A percentile compares a stretch with the other conserved stretches of the same genome.
phyloP scores from a whole-genome alignment of 2,888 invertebrate genomes.

The Dorcus parallelipipedus region DNA sequence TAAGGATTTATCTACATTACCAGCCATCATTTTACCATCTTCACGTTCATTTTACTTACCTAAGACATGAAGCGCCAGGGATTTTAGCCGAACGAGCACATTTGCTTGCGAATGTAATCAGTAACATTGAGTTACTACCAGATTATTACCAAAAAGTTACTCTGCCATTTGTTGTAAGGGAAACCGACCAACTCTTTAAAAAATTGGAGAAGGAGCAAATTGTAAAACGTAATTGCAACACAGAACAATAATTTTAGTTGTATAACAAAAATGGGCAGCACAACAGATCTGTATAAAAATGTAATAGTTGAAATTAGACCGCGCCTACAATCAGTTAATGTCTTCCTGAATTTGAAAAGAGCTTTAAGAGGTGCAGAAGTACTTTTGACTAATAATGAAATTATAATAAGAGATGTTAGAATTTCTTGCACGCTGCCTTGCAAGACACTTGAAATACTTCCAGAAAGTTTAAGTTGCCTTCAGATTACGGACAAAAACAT shows the following conservation, averaged over 20 bases:
- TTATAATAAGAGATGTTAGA: slow-evolving; percentile 26
- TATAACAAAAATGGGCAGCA: not conserved
- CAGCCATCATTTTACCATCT: slow-evolving; percentile 97
- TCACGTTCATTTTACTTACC: slow-evolving; percentile 87
- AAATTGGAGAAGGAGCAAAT: slow-evolving; percentile 59
- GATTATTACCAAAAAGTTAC: slow-evolving; percentile 83
- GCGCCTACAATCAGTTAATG: slow-evolving; percentile 58
- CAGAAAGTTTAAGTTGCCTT: slow-evolving; percentile 40
- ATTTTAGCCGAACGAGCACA: slow-evolving; percentile 84
- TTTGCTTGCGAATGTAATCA: slow-evolving; percentile 82
- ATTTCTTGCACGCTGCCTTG: slow-evolving; percentile 27
- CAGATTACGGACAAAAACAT: slow-evolving; percentile 34
- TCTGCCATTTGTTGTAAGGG: slow-evolving; percentile 75
- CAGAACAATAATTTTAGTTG: slow-evolving; percentile 13
- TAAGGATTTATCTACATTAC: slow-evolving; percentile 89
- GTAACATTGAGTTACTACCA: slow-evolving; percentile 77
- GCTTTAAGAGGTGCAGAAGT: slow-evolving; percentile 26
- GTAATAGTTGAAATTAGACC: slow-evolving; percentile 53
- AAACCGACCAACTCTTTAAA: slow-evolving; percentile 70
- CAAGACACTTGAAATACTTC: slow-evolving; percentile 30
- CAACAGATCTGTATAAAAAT: slow-evolving; percentile 3
- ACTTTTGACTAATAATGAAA: slow-evolving; percentile 27
- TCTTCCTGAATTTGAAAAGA: slow-evolving; percentile 53
- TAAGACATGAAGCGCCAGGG: slow-evolving; percentile 78
- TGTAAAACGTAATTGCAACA: slow-evolving; percentile 44